phyloP scores from a whole-genome alignment of 2,888 invertebrate genomes.

The Phyllotreta cruciferae region DNA sequence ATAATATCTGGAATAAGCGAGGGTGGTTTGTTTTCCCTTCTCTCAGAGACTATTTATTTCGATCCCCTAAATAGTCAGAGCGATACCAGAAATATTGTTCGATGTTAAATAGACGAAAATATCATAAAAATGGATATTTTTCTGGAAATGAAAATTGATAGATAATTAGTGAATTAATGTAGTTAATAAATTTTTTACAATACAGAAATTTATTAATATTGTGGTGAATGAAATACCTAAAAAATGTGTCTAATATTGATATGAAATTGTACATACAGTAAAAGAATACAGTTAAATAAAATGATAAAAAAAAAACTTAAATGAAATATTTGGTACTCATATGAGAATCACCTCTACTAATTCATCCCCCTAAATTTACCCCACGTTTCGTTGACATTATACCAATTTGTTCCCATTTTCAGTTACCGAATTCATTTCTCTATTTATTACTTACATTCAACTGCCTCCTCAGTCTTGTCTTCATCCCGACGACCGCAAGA shows the following conservation, averaged over 20 bases:
- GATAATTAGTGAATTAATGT: too few species aligned
- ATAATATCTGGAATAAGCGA: constrained; percentile 40
- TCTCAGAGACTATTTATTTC: constrained; percentile 34
- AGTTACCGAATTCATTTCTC: constrained; percentile 51
- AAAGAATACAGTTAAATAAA: too few species aligned
- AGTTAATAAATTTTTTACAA: too few species aligned
- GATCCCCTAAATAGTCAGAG: constrained; percentile 13
- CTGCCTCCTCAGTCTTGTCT: constrained; percentile 40
- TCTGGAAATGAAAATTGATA: too few species aligned
- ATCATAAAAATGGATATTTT: too few species aligned
- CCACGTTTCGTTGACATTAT: constrained; percentile 49
- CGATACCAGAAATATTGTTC: background rate
- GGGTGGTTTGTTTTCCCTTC: constrained; percentile 42
- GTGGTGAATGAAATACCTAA: too few species aligned
- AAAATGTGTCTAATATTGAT: too few species aligned
- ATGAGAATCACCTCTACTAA: constrained; percentile 5
- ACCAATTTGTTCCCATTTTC: constrained; percentile 52
- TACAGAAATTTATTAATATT: too few species aligned
- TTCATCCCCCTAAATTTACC: constrained; percentile 43
- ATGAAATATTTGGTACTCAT: too few species aligned
- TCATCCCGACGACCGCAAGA: constrained; percentile 39
- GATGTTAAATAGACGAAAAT: background rate
- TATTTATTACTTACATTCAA: constrained; percentile 47
- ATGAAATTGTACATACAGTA: too few species aligned
- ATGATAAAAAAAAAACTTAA: too few species aligned